Conservation (phyloP, 35 echinoderm and acorn worm genomes). For the Eucidaris tribuloides region DNA sequence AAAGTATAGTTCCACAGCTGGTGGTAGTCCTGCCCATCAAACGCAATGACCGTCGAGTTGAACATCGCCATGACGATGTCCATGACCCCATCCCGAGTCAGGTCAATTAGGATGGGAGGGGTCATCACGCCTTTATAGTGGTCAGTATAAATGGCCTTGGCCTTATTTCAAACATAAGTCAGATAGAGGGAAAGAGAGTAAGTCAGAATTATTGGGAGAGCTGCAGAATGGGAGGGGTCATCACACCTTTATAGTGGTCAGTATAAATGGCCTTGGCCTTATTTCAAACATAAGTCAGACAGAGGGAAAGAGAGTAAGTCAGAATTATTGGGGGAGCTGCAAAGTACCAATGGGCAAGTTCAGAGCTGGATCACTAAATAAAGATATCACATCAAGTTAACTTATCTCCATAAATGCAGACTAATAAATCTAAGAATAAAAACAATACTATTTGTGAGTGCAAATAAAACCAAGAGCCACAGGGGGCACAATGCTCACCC, state of each 20-base stretch:
- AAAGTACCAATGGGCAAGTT: conserved; percentile 80
- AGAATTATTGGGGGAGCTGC: too few species aligned
- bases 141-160: conserved; percentile 58
- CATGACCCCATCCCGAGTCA: conserved; percentile 78
- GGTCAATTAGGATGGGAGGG: conserved; percentile 73
- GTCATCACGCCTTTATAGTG: conserved; percentile 80
- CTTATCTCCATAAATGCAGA: too few species aligned
- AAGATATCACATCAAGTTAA: too few species aligned
- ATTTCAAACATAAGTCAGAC: neutral
- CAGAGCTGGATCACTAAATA: too few species aligned
- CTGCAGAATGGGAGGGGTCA: conserved; percentile 89
- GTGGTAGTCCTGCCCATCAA: conserved; percentile 67
- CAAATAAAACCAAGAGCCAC: too few species aligned
- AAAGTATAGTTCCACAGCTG: conserved; percentile 78
- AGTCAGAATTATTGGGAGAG: too few species aligned
- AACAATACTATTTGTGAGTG: too few species aligned
- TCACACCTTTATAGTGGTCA: conserved; percentile 68
- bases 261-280: conserved; percentile 68
- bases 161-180: conserved; percentile 22
- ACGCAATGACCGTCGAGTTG: conserved; percentile 70
- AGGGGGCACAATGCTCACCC: too few species aligned
- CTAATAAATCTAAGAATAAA: too few species aligned
- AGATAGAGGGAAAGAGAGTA: neutral
- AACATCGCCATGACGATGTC: conserved; percentile 85
- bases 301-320: neutral